Evolutionary conservation across 2,113 vertebrate genomes (phyloP).

Genomic region (human (Homo sapiens)): GRCh38 chr15:62592501-62593000

Average conservation of each 20-base stretch:
- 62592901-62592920: slow-evolving; percentile 46
- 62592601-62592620: slow-evolving; percentile 48
- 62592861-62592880: not conserved
- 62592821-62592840: not conserved
- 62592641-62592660: slow-evolving; percentile 30
- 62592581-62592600: slow-evolving; percentile 57
- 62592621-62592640: slow-evolving; percentile 57
- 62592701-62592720: slow-evolving; percentile 13
- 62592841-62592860: not conserved
- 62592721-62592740: slow-evolving; percentile 24
- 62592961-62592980: not conserved
- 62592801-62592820: not conserved
- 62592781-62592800: not conserved
- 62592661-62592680: slow-evolving; percentile 67
- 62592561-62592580: slow-evolving; percentile 32
- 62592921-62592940: slow-evolving; percentile 22
- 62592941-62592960: slow-evolving; percentile 27
- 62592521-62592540: slow-evolving; percentile 11
- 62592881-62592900: slow-evolving; percentile 39
- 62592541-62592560: slow-evolving; percentile 27
- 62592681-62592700: slow-evolving; percentile 50
- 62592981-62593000: slow-evolving; percentile 64
- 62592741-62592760: slow-evolving; percentile 45
- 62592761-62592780: slow-evolving; percentile 11
- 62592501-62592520: not conserved